Evolutionary conservation across 2,113 vertebrate species (phyloP).

Genomic region (Macrotis lagotis): DNA sequence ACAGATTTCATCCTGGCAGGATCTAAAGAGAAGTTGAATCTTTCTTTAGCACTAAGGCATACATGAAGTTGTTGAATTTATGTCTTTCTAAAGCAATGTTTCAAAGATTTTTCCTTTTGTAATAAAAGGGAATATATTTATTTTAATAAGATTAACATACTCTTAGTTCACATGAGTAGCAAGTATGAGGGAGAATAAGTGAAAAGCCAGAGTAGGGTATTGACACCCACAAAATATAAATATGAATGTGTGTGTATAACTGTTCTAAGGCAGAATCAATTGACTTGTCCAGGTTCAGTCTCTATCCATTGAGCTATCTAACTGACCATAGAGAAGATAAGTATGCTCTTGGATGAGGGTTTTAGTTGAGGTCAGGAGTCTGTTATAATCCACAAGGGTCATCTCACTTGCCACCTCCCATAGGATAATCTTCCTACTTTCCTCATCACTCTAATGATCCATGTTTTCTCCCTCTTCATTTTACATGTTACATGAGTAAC

Average conservation of each 20-base stretch:
- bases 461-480: background rate
- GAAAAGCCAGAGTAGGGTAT: background rate
- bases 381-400: background rate
- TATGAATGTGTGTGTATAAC: background rate
- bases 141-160: background rate
- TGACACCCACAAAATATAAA: background rate
- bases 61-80: background rate
- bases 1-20: background rate
- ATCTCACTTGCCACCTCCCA: background rate
- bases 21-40: background rate
- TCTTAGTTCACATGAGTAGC: background rate
- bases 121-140: conserved; percentile 18
- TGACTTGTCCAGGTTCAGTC: background rate
- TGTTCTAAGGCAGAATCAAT: background rate
- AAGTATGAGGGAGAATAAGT: background rate
- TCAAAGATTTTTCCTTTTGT: background rate
- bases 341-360: background rate
- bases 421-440: background rate
- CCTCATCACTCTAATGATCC: background rate
- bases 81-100: background rate
- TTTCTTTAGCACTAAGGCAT: background rate
- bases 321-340: background rate
- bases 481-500: background rate
- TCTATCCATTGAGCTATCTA: background rate
- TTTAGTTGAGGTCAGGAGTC: background rate